Conservation (phyloP, 2,888 invertebrate genomes). For the Acanthococcus lagerstroemiae region DNA sequence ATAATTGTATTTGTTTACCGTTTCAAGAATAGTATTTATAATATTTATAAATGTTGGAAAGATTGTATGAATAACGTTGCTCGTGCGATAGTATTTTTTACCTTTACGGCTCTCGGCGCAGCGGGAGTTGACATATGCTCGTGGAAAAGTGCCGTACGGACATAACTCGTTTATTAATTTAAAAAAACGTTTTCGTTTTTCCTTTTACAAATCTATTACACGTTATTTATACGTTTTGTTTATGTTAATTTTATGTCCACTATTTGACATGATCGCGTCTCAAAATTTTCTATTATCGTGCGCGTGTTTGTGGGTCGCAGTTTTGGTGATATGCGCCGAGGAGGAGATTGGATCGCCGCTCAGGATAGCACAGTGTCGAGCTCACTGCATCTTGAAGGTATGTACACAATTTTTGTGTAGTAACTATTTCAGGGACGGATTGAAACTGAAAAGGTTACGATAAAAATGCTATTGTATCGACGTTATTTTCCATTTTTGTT, state of each 20-base stretch:
- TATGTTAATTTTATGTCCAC: constrained; percentile 27
- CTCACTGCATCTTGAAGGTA: constrained; percentile 63
- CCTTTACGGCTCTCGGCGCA: constrained; percentile 21
- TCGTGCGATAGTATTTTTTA: constrained; percentile 17
- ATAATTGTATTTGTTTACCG: neutral
- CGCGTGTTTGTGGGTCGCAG: constrained; percentile 13
- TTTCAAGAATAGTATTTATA: neutral
- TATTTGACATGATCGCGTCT: constrained; percentile 13
- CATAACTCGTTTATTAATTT: constrained; percentile 29
- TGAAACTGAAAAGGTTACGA: too few species aligned
- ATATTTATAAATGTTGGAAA: neutral
- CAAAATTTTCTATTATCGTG: constrained; percentile 10
- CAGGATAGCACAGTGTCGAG: constrained; percentile 61
- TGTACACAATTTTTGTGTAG: too few species aligned
- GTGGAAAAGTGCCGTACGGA: constrained; percentile 24
- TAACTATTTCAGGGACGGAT: too few species aligned
- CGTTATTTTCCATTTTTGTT: too few species aligned
- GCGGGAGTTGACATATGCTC: constrained; percentile 29
- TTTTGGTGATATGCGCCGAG: constrained; percentile 1
- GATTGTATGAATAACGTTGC: neutral
- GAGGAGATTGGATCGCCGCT: constrained; percentile 47
- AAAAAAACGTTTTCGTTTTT: constrained; percentile 5
- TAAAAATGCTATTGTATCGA: too few species aligned
- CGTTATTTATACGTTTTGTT: constrained; percentile 11
- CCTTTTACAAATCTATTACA: constrained; percentile 10